phyloP scores from a whole-genome alignment of 2,797 vertebrate genomes.

The Emydoidea blandingii region DNA sequence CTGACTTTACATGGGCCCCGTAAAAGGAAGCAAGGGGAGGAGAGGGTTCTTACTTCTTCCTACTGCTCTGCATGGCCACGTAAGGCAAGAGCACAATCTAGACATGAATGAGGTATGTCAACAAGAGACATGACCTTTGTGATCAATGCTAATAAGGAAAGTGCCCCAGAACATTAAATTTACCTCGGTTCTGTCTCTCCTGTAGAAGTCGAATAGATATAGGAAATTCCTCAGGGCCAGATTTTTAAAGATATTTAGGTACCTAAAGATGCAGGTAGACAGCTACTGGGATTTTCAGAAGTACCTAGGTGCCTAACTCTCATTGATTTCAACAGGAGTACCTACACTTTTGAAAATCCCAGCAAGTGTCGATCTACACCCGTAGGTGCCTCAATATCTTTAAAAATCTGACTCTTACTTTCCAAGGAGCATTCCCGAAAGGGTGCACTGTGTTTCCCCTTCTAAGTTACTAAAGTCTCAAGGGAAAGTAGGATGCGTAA shows the following conservation, averaged over 20 bases:
- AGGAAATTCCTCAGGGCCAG: not conserved
- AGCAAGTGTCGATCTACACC: not conserved
- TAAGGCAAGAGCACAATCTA: not conserved
- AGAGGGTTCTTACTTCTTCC: not conserved
- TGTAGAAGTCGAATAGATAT: not conserved
- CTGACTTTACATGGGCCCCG: not conserved
- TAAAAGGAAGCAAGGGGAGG: not conserved
- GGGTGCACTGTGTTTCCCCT: slow-evolving; percentile 1
- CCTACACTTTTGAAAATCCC: not conserved
- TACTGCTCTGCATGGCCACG: not conserved
- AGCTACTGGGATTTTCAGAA: not conserved
- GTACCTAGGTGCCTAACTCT: not conserved
- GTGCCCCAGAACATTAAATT: not conserved
- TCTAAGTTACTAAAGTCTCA: slow-evolving; percentile 41
- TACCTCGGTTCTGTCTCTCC: not conserved
- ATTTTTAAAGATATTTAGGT: not conserved
- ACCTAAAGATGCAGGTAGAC: not conserved
- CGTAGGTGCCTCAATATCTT: not conserved
- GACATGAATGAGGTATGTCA: not conserved
- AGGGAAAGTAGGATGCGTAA: slow-evolving; percentile 13
- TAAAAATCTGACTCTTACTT: slow-evolving; percentile 14
- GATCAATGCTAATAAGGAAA: not conserved
- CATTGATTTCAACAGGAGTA: not conserved
- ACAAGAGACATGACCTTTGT: not conserved
- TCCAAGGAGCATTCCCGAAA: slow-evolving; percentile 27